These are phyloP conservation scores for Philopedon plagiatum DNA, from an alignment of 2,888 invertebrate genomes.

Conservation along the genomic window DNA sequence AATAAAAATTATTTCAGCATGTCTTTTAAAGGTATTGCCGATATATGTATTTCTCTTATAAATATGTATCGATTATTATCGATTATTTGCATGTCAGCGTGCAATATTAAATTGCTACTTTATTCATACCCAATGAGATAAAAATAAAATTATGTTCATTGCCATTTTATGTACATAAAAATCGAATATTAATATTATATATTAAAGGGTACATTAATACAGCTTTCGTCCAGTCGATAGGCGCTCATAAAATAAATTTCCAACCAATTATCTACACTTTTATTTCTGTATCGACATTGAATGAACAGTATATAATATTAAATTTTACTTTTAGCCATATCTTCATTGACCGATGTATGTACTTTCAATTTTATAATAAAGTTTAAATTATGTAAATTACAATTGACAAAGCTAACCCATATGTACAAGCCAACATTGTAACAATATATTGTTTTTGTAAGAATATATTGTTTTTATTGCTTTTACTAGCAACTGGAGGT, in stretches of 20 bases:
- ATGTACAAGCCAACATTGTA: too few relatives aligned
- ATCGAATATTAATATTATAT: slow-evolving; percentile 39
- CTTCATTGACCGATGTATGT: background rate
- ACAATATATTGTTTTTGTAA: too few relatives aligned
- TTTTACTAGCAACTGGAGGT: too few relatives aligned
- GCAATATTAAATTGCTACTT: slow-evolving; percentile 62
- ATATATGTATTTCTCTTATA: slow-evolving; percentile 52
- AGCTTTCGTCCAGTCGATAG: slow-evolving; percentile 22
- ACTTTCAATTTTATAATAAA: slow-evolving; percentile 7
- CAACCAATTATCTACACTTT: slow-evolving; percentile 38
- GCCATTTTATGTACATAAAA: slow-evolving; percentile 48
- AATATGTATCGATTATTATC: slow-evolving; percentile 59
- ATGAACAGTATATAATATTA: slow-evolving; percentile 22
- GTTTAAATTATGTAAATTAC: background rate
- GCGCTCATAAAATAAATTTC: slow-evolving; percentile 30
- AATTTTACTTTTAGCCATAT: slow-evolving; percentile 24
- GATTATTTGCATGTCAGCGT: slow-evolving; percentile 61
- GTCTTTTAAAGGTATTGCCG: background rate
- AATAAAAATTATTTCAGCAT: slow-evolving; percentile 9
- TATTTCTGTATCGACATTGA: slow-evolving; percentile 28
- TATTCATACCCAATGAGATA: slow-evolving; percentile 51
- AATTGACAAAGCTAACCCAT: background rate
- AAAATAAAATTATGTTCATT: slow-evolving; percentile 54
- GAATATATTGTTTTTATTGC: too few relatives aligned
- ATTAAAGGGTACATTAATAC: slow-evolving; percentile 26